Base-by-base conservation (phyloP, 2,888 invertebrate genomes). In the Drosophila heteroneura region DNA sequence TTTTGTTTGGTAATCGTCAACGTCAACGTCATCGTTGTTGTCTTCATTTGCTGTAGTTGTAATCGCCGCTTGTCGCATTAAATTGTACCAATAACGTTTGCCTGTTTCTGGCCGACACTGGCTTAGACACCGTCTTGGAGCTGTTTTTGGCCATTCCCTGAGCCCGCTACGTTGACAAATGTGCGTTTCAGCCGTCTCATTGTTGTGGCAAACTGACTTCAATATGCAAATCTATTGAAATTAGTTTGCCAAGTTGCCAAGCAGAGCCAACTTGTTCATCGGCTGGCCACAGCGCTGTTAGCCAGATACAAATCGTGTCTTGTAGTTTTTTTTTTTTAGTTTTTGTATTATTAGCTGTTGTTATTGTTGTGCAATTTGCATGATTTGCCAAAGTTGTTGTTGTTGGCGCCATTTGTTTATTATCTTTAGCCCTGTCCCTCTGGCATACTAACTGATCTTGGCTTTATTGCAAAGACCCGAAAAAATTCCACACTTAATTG, bases 211-310 rank as follows among this genome's bases (percentile, higher is more conserved):
- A 82, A 87, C 81, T 83, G 89, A 75, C 89, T 80, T 82, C 74
- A 74, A 87, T 89, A 87, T 87, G 86, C 86, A 90, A 87, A 87
- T 87, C 84, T 82, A 85, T 87, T 90, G 76, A 90, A 90, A 90
- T 89, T 80, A 85, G 90, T 88, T 82, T 72, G 82, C 66, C 82
- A 78, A 71, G 59, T 70, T 71, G 63, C 69, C 82, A 79, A 49
- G 69, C 76, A 76, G 64, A 54, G 71, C 32, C 65, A 69, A 60
- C 54, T 68, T 63, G 67, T 60, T 62, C 68, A 67, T 72, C 60
- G 65, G 30, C 9, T 63, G 54, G 35, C 9, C 69, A 58, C 51
- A 61, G 58, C 62, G 61, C 54, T 80, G 70, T 75, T 75, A 64
- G 76, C 73, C 74, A 76, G 76, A 70, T 74, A 75, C 71, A 58